Conservation (phyloP, 2,113 vertebrate genomes). For the Phrynosoma blainvillii region DNA sequence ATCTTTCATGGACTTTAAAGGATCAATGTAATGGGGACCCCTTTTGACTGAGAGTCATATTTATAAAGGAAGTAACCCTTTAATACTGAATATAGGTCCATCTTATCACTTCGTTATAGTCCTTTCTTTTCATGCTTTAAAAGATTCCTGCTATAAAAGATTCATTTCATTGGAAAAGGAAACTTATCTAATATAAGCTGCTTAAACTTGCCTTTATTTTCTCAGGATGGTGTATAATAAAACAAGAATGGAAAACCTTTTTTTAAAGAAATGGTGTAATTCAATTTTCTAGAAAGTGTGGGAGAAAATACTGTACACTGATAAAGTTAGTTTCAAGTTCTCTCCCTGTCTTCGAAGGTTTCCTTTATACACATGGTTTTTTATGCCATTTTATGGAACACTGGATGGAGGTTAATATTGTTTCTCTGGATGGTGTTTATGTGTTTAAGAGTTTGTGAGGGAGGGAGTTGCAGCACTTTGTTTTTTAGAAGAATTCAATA, state of each 20-base stretch:
- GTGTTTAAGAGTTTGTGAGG: slow-evolving; percentile 10
- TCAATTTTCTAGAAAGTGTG: background rate
- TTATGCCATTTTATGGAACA: background rate
- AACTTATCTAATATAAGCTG: background rate
- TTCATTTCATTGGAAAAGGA: background rate
- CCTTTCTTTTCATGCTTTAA: background rate
- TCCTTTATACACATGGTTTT: background rate
- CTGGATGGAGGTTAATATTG: background rate
- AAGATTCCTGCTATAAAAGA: background rate
- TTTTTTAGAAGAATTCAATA: background rate
- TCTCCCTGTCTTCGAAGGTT: slow-evolving; percentile 30
- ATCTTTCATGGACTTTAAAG: background rate
- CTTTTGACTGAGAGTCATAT: background rate
- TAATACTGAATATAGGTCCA: background rate
- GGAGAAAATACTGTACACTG: background rate
- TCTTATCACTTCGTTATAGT: background rate
- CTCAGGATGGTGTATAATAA: background rate
- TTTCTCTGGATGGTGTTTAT: background rate
- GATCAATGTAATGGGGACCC: background rate
- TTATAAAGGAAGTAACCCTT: background rate
- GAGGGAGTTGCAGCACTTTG: background rate
- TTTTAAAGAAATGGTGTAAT: background rate
- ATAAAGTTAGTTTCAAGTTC: slow-evolving; percentile 13
- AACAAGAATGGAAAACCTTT: background rate
- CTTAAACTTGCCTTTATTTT: background rate